Conservation (phyloP, 2,797 vertebrate species). For the Rhinogobio ventralis region DNA sequence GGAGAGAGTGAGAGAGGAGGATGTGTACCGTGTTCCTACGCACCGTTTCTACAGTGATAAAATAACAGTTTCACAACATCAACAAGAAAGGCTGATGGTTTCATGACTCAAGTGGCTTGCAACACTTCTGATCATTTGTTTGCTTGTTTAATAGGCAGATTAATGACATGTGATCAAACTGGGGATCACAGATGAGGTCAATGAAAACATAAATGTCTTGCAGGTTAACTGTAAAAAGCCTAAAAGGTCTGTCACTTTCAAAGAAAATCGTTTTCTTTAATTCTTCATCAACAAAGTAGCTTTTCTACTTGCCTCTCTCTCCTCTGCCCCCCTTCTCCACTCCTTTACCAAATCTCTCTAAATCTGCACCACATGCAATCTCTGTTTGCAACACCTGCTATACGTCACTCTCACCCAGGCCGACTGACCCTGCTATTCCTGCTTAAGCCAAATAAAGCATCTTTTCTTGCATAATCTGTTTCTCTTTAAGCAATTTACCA, state of each 20-base stretch:
- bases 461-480: constrained; percentile 37
- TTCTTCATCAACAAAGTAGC: background rate
- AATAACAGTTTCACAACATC: constrained; percentile 37
- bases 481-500: background rate
- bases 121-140: constrained; percentile 17
- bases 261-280: background rate
- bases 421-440: constrained; percentile 9
- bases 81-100: constrained; percentile 48
- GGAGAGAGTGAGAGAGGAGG: constrained; percentile 70
- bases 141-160: background rate
- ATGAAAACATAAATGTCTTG: background rate
- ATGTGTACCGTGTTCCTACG: constrained; percentile 11
- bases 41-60: constrained; percentile 27
- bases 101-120: background rate
- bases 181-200: background rate
- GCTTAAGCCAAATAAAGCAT: constrained; percentile 52
- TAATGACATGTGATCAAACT: background rate
- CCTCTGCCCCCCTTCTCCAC: constrained; percentile 62
- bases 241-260: background rate
- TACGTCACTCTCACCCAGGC: constrained; percentile 31
- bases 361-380: constrained; percentile 81
- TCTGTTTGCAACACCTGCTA: constrained; percentile 56
- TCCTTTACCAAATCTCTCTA: constrained; percentile 74
- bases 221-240: background rate
- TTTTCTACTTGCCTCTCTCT: constrained; percentile 41